These are phyloP conservation scores for Acropora yongei DNA, from an alignment of 64 coral and sea anemone genomes.

Conservation along the genomic window DNA sequence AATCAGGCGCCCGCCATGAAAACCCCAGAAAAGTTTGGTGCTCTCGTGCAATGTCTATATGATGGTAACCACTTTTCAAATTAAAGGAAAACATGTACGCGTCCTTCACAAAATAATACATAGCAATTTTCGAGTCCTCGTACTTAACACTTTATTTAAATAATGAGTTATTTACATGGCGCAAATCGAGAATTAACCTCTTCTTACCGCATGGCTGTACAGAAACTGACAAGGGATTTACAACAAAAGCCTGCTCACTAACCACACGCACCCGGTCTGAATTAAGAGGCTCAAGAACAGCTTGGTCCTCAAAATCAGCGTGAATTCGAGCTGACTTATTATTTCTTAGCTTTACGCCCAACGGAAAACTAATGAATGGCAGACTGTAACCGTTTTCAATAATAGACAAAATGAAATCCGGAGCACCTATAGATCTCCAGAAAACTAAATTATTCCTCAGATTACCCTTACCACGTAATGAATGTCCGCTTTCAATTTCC, in stretches of 20 bases:
- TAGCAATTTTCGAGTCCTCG: conserved; percentile 38
- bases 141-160: conserved; percentile 43
- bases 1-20: too few species aligned
- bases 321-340: conserved; percentile 31
- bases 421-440: conserved; percentile 24
- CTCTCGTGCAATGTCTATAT: too few species aligned
- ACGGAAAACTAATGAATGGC: conserved; percentile 6
- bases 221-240: conserved; percentile 41
- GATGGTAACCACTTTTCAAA: conserved; percentile 11
- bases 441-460: conserved; percentile 22
- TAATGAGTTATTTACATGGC: conserved; percentile 21
- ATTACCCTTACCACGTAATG: conserved; percentile 12
- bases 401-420: conserved; percentile 26
- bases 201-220: conserved; percentile 37
- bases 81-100: conserved; percentile 30
- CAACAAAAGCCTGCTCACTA: background rate
- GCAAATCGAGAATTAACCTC: conserved; percentile 57
- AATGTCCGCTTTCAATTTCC: too few species aligned
- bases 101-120: background rate
- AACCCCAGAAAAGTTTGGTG: too few species aligned
- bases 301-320: conserved; percentile 47
- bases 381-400: conserved; percentile 43
- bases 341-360: conserved; percentile 6
- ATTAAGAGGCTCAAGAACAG: conserved; percentile 31
- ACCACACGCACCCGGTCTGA: background rate